Percentiles rank a stretch among this genome's conserved stretches.
phyloP scores from a whole-genome alignment of 2,797 vertebrate species.

The Alectoris magna region DNA sequence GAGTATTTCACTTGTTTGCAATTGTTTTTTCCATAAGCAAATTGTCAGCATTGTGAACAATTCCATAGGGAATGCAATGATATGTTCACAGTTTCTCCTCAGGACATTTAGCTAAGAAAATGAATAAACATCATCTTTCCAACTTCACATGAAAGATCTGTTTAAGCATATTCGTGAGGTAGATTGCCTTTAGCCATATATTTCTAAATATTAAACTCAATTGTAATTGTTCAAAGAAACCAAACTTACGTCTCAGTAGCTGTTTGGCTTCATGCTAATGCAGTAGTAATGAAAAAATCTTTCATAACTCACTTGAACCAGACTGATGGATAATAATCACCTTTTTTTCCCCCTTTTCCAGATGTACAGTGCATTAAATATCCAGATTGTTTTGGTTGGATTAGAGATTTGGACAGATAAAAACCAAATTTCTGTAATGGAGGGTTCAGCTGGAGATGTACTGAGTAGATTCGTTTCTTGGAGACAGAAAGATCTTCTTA shows the following conservation, averaged over 20 bases:
- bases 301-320: background rate
- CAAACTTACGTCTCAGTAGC: background rate
- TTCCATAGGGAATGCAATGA: background rate
- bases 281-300: background rate
- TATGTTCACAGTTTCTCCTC: background rate
- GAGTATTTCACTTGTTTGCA: background rate
- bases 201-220: background rate
- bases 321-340: background rate
- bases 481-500: slow-evolving; percentile 76
- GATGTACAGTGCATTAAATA: slow-evolving; percentile 83
- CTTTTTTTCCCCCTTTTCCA: background rate
- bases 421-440: slow-evolving; percentile 82
- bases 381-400: slow-evolving; percentile 86
- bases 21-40: background rate
- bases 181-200: background rate
- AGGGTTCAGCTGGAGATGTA: slow-evolving; percentile 78
- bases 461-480: slow-evolving; percentile 83
- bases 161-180: background rate
- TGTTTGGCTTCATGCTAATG: background rate
- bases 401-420: slow-evolving; percentile 82
- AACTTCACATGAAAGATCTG: background rate
- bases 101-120: background rate
- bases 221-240: background rate
- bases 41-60: background rate
- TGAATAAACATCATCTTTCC: background rate